phyloP scores from a whole-genome alignment of 35 echinoderm and acorn worm species.

The Lytechinus pictus region DNA sequence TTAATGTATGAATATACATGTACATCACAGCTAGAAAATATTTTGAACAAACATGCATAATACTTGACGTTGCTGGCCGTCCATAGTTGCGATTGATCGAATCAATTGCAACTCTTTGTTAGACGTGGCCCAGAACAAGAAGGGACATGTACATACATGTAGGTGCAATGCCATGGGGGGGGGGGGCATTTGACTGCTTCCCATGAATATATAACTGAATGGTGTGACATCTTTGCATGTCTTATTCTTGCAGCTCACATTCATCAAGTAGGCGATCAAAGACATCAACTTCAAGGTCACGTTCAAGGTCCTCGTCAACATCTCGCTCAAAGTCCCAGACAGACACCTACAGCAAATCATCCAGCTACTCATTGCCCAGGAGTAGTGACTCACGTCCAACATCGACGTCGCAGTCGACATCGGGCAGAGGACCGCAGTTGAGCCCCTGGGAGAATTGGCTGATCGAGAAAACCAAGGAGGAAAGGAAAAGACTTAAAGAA shows the following conservation, averaged over 20 bases:
- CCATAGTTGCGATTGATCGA: no score
- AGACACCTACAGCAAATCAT: not conserved
- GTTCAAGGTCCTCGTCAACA: not conserved
- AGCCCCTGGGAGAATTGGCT: slow-evolving; percentile 72
- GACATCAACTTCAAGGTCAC: not conserved
- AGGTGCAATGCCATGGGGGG: no score
- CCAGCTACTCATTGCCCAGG: not conserved
- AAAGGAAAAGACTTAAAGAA: slow-evolving; percentile 47
- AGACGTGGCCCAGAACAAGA: no score
- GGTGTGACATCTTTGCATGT: no score
- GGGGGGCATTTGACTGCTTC: no score
- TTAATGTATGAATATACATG: no score
- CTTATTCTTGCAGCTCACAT: not conserved
- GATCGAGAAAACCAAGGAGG: slow-evolving; percentile 62
- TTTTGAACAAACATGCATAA: no score
- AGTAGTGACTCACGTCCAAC: not conserved
- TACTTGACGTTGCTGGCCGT: no score
- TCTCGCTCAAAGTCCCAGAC: slow-evolving; percentile 20
- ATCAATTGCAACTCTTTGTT: no score
- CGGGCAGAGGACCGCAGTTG: not conserved
- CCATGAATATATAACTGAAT: no score
- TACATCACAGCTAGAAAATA: no score
- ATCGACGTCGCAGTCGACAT: not conserved
- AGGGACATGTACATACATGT: no score
- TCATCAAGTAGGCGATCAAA: not conserved